These are phyloP conservation scores for Odontothrips loti DNA, from an alignment of 2,888 invertebrate genomes.

Conservation along the genomic window DNA sequence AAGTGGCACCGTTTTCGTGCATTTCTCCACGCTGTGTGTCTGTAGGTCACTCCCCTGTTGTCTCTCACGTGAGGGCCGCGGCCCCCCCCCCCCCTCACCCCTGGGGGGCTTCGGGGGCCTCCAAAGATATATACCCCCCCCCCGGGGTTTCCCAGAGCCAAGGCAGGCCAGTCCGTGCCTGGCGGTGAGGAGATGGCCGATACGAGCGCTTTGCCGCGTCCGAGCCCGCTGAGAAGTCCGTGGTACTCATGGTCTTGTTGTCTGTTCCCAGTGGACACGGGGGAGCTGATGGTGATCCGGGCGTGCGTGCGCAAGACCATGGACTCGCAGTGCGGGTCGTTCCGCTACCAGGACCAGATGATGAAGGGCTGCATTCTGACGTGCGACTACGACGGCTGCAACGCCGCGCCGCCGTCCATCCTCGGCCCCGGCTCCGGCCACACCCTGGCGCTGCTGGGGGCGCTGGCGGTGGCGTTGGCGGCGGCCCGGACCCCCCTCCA, in stretches of 20 bases:
- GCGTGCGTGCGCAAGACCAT: slow-evolving; percentile 50
- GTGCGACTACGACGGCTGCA: slow-evolving; percentile 52
- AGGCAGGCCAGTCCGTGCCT: too few relatives aligned
- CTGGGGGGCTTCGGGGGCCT: too few relatives aligned
- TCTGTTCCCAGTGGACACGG: slow-evolving; percentile 37
- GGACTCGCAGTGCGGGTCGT: slow-evolving; percentile 53
- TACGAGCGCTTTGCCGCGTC: too few relatives aligned
- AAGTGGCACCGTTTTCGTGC: too few relatives aligned
- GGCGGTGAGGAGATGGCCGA: too few relatives aligned
- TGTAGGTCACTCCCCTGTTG: too few relatives aligned
- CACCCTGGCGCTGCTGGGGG: background rate
- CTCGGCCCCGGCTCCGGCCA: slow-evolving; percentile 34
- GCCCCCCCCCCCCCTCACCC: too few relatives aligned
- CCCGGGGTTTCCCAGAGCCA: too few relatives aligned
- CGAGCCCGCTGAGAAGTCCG: background rate
- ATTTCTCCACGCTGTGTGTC: too few relatives aligned
- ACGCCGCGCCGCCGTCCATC: slow-evolving; percentile 40
- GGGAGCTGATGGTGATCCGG: slow-evolving; percentile 46
- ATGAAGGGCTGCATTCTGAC: slow-evolving; percentile 52
- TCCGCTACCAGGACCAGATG: slow-evolving; percentile 48
- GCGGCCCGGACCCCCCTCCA: background rate
- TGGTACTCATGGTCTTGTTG: too few relatives aligned
- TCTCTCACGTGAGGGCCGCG: too few relatives aligned
- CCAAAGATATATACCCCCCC: too few relatives aligned
- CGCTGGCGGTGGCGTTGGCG: background rate